phyloP scores from a whole-genome alignment of 37 sponge, comb jelly and placozoan genomes.

The Haliclona indistincta region DNA sequence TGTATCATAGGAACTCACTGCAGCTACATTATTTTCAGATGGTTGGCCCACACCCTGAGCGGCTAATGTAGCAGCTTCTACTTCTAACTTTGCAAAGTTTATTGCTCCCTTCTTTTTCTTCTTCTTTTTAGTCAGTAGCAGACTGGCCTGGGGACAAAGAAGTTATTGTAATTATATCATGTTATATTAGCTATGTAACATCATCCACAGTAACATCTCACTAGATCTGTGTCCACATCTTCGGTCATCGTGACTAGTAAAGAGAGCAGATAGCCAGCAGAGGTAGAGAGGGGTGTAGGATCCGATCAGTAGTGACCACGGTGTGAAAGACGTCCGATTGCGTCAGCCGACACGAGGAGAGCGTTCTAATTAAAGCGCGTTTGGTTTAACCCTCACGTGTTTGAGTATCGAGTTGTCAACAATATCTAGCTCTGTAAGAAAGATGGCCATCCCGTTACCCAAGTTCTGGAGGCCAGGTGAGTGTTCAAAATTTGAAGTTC shows the following conservation, averaged over 20 bases:
- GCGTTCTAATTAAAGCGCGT: neutral
- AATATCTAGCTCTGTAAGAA: neutral
- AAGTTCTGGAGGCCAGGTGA: conserved; percentile 12
- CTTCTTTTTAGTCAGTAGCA: conserved; percentile 1
- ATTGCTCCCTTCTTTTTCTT: conserved; percentile 4
- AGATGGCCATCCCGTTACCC: neutral
- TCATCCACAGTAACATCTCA: too few relatives aligned
- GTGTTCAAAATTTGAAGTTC: neutral
- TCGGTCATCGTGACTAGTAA: too few relatives aligned
- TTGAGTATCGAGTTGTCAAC: neutral
- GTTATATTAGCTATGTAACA: too few relatives aligned
- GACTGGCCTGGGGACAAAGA: neutral
- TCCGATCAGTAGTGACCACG: too few relatives aligned
- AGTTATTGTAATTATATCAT: neutral
- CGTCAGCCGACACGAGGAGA: neutral
- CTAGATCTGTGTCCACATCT: too few relatives aligned
- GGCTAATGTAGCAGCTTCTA: neutral
- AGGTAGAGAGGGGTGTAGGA: too few relatives aligned
- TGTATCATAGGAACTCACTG: neutral
- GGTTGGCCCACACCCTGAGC: neutral
- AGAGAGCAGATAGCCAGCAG: too few relatives aligned
- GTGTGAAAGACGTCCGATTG: too few relatives aligned
- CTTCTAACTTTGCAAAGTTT: neutral
- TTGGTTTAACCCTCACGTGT: neutral
- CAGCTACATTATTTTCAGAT: neutral